A percentile compares a stretch with the other conserved stretches of the same genome.
phyloP scores from a whole-genome alignment of 2,888 invertebrate species.

The Pomacea canaliculata region DNA sequence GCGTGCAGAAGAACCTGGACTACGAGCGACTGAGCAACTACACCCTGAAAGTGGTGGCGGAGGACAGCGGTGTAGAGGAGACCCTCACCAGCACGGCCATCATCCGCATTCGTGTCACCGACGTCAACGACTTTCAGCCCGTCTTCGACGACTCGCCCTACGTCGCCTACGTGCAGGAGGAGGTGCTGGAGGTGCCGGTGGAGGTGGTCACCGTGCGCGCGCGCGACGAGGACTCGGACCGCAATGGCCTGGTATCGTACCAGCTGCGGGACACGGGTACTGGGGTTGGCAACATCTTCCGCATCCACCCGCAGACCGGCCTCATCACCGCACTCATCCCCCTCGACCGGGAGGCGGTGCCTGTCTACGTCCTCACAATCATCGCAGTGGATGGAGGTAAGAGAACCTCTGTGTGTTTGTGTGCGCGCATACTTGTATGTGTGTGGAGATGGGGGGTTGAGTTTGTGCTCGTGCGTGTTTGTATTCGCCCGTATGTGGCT shows the following conservation, averaged over 20 bases:
- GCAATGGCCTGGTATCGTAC: slow-evolving; percentile 91
- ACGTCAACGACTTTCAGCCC: slow-evolving; percentile 90
- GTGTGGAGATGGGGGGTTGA: not conserved
- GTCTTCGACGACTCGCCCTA: slow-evolving; percentile 84
- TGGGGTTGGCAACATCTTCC: slow-evolving; percentile 87
- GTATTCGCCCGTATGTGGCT: not conserved
- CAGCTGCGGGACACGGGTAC: slow-evolving; percentile 86
- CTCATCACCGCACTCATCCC: slow-evolving; percentile 79
- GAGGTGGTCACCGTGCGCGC: slow-evolving; percentile 79
- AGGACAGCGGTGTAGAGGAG: slow-evolving; percentile 85
- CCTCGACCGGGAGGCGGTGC: slow-evolving; percentile 86
- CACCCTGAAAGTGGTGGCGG: slow-evolving; percentile 86
- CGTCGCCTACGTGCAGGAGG: slow-evolving; percentile 83
- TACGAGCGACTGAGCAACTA: slow-evolving; percentile 89
- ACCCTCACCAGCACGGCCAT: slow-evolving; percentile 72
- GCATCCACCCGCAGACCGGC: slow-evolving; percentile 71
- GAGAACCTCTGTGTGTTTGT: slow-evolving; percentile 52
- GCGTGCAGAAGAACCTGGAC: slow-evolving; percentile 84
- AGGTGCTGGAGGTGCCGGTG: slow-evolving; percentile 72
- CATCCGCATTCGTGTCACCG: slow-evolving; percentile 87
- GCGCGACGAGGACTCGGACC: slow-evolving; percentile 92
- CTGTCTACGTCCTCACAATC: slow-evolving; percentile 86
- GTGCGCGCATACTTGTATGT: not conserved
- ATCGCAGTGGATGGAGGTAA: slow-evolving; percentile 86
- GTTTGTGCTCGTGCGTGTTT: not conserved